Evolutionary conservation across 2,113 vertebrate genomes (phyloP).

Genomic region (Malurus alboscapulatus): DNA sequence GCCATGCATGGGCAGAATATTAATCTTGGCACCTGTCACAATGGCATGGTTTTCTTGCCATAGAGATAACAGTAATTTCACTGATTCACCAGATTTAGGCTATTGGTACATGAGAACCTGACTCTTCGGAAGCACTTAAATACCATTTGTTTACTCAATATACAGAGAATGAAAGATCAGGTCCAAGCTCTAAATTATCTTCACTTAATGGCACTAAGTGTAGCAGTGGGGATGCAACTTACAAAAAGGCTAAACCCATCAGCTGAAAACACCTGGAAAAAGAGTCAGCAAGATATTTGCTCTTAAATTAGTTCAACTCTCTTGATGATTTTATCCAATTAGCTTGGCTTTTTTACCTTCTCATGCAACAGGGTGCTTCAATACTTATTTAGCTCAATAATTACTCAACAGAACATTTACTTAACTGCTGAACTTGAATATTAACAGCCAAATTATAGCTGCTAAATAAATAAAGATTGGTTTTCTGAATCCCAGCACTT

Average conservation of each 20-base stretch:
- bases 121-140: neutral
- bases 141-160: neutral
- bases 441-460: neutral
- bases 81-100: neutral
- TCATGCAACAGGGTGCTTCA: neutral
- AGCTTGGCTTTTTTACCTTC: neutral
- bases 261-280: neutral
- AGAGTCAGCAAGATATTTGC: neutral
- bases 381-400: neutral
- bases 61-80: neutral
- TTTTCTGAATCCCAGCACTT: neutral
- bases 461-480: neutral
- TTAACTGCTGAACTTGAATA: neutral
- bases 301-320: neutral
- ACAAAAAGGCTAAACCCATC: neutral
- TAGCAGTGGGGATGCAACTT: neutral
- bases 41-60: neutral
- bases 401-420: neutral
- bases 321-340: neutral
- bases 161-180: neutral
- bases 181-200: neutral
- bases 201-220: neutral
- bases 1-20: neutral
- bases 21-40: neutral
- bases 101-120: neutral